Evolutionary conservation across 2,888 invertebrate species (phyloP), one percentile per base, ranked within the genome.

Genomic region (Rhamnusium bicolor): DNA sequence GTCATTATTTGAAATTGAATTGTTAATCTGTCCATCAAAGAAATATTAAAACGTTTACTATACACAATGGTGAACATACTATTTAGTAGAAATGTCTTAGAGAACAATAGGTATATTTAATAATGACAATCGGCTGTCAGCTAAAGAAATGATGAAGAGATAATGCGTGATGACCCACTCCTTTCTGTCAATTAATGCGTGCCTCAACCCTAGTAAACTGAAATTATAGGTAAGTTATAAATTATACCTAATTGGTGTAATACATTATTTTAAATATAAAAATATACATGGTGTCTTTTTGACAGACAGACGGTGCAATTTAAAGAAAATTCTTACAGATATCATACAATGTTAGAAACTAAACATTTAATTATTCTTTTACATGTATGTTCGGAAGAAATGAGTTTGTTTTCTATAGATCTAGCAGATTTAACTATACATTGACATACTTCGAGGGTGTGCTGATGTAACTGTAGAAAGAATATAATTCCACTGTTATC

Each of bases 31-130:
- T 27, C 63, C 24, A 29, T 63, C 61, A 63, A 4, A 29, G 24
- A 10, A 19, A 21, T 14, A 29, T 40, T 61, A 18, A 40, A 46
- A 21, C 47, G 21, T 24, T 24, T 47, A 61, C 14, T 47, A 24
- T 21, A 24, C n/a, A 61, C 61, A 61, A 47, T 47, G 61, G 61
- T 19, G 47, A 27, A 63, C 32, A 46, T 5, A 27, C n/a, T 49
- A 19, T 63, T 63, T 51, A 40, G 51, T 14, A 63, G 47, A 51
- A 18, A 49, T 49, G 24, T 27, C 32, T 21, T n/a, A 2, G 46
- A 18, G 53, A 70, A 70, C 70, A 70, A 70, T 70, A 40, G 63
- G 54, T 54, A 32, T 56, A 63, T 70, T 70, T 56, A 70, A 56
- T 63, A 70, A 61, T 40, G 46, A 51, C 56, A 63, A 70, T 54